A percentile compares a stretch with the other conserved stretches of the same genome.
phyloP scores from a whole-genome alignment of 2,113 vertebrate species.

The Odobenus rosmarus region DNA sequence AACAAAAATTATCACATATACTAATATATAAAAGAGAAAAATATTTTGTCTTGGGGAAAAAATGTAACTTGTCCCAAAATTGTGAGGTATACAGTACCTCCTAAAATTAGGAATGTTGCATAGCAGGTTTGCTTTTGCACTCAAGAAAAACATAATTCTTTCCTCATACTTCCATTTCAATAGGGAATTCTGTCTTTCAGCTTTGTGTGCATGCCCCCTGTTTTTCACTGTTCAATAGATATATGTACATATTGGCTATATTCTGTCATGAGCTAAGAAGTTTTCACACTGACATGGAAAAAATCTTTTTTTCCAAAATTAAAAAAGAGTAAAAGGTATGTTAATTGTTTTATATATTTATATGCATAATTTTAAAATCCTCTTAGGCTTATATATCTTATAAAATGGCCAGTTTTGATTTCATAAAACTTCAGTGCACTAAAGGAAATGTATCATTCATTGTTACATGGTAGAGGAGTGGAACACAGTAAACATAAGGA shows the following conservation, averaged over 20 bases:
- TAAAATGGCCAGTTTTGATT: not conserved
- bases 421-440: not conserved
- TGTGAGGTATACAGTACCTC: not conserved
- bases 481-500: not conserved
- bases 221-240: conserved; percentile 54
- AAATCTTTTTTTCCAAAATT: not conserved
- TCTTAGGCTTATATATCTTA: not conserved
- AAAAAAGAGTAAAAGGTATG: not conserved
- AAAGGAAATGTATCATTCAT: not conserved
- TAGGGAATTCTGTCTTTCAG: conserved; percentile 42
- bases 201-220: not conserved
- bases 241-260: not conserved
- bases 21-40: not conserved
- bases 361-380: not conserved
- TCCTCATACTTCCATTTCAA: not conserved
- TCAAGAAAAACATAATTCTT: not conserved
- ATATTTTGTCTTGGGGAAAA: not conserved
- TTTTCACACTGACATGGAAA: not conserved
- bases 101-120: not conserved
- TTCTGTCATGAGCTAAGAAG: not conserved
- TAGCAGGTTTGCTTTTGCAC: not conserved
- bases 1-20: not conserved
- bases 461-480: not conserved
- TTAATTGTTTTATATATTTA: not conserved
- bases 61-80: not conserved